A percentile compares a stretch with the other conserved stretches of the same genome.
These are phyloP conservation scores for Phocoena sinus DNA, from an alignment of 2,113 vertebrate genomes.

Conservation along the genomic window DNA sequence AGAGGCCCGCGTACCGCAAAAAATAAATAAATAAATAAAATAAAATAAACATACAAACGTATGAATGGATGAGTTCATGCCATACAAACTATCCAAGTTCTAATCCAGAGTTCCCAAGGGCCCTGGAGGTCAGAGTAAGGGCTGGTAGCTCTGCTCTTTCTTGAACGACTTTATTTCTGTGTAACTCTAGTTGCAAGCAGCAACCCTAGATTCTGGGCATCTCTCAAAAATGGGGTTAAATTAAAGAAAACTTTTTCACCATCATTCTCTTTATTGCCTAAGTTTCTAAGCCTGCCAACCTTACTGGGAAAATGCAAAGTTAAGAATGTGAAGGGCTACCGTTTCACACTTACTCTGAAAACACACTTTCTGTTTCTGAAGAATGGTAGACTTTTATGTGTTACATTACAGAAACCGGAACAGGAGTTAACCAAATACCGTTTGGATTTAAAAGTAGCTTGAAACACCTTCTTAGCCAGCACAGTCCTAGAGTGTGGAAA, in stretches of 20 bases:
- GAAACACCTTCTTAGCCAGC: neutral
- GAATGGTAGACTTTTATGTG: neutral
- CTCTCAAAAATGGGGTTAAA: neutral
- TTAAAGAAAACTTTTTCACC: neutral
- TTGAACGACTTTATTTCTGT: neutral
- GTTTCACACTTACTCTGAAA: neutral
- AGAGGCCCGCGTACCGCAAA: too few species aligned
- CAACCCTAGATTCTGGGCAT: neutral
- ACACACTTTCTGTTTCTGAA: neutral
- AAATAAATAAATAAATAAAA: neutral
- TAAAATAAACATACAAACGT: neutral
- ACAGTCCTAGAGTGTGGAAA: neutral
- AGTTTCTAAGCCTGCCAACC: neutral
- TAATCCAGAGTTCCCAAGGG: neutral
- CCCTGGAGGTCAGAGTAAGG: neutral
- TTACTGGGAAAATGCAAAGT: neutral
- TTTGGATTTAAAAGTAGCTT: neutral
- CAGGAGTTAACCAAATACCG: neutral
- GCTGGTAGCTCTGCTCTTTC: neutral
- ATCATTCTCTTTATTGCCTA: neutral
- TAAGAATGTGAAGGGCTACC: neutral
- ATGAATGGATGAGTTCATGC: neutral
- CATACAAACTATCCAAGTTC: neutral
- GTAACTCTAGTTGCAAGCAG: neutral
- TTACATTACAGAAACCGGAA: neutral